Evolutionary conservation across 2,888 invertebrate species (phyloP), one percentile per base, ranked within the genome.

Genomic region (Ochlodes sylvanus): DNA sequence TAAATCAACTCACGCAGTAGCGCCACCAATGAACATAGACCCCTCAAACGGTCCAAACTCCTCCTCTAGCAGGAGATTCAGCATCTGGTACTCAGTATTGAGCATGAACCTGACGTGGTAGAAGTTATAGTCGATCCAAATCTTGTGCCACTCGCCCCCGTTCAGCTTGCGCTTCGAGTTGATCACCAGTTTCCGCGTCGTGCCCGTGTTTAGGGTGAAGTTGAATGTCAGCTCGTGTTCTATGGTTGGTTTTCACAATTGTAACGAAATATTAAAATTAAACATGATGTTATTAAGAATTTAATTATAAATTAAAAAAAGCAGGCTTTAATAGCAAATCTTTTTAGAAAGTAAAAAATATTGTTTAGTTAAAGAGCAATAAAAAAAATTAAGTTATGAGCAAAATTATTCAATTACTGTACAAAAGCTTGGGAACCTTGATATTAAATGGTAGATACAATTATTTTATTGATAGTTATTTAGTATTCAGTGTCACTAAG

Each of bases 61-160:
- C 83, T 98, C 97, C 83, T 97, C 97, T 12, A 96, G 94, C 74
- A 96, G 90, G 68, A 98, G 90, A 87, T 98, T 97, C 21, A 98
- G 95, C 97, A 98, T 98, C 91, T 97, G 96, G 80, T 96, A 97
- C 81, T 98, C 97, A 42, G 97, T 97, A 82, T 98, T 98, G 74
- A 98, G 96, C 96, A 98, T 98, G 82, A 98, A 98, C 72, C 98
- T 93, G 42, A 98, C 98, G 85, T 98, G 98, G 86, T 98, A 97
- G 83, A 97, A 96, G 89, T 98, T 98, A 84, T 98, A 98, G 91
- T 98, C 98, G 71, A 99, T 97, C 97, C 98, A 97, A 73, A 98
- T 96, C 89, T 98, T 98, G 86, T 99, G 98, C 99, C 98, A 99
- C 84, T 98, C 98, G 0, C 98, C 98, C 62, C 97, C 97, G 83